Conservation (phyloP, 2,888 invertebrate genomes). For the Eupeodes luniger region DNA sequence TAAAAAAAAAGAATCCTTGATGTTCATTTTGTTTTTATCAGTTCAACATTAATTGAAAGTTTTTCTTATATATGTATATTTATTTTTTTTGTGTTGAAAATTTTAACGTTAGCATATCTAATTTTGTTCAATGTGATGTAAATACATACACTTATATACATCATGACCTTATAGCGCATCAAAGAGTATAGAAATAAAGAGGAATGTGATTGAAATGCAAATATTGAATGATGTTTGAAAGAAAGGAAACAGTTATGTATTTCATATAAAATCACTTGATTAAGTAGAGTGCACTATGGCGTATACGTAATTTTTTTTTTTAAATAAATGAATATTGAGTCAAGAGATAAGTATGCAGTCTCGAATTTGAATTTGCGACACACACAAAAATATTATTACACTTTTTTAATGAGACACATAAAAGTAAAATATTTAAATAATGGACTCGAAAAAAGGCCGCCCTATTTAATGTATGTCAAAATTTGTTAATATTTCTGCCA, state of each 20-base stretch:
- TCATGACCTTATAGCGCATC: constrained; percentile 42
- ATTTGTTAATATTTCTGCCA: no score
- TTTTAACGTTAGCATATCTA: constrained; percentile 69
- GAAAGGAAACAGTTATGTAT: background rate
- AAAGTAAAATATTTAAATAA: no score
- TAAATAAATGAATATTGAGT: background rate
- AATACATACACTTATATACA: constrained; percentile 26
- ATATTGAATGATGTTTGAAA: constrained; percentile 1
- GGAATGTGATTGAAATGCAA: background rate
- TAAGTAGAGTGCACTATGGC: background rate
- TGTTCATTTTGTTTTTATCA: constrained; percentile 55
- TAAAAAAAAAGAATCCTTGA: constrained; percentile 25
- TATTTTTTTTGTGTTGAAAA: constrained; percentile 20
- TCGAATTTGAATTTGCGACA: no score
- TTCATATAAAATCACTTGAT: background rate
- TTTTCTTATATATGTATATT: background rate
- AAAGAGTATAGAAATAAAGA: constrained; percentile 3
- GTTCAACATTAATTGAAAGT: constrained; percentile 71
- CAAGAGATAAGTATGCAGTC: no score
- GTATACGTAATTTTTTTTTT: background rate
- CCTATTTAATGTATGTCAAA: no score
- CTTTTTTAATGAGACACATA: no score
- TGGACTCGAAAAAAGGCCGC: no score
- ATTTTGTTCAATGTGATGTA: constrained; percentile 41
- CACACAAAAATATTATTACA: no score